Percentiles rank a stretch among this genome's conserved stretches.
Evolutionary conservation across 2,113 vertebrate genomes (phyloP).

Genomic region (Cygnus atratus): DNA sequence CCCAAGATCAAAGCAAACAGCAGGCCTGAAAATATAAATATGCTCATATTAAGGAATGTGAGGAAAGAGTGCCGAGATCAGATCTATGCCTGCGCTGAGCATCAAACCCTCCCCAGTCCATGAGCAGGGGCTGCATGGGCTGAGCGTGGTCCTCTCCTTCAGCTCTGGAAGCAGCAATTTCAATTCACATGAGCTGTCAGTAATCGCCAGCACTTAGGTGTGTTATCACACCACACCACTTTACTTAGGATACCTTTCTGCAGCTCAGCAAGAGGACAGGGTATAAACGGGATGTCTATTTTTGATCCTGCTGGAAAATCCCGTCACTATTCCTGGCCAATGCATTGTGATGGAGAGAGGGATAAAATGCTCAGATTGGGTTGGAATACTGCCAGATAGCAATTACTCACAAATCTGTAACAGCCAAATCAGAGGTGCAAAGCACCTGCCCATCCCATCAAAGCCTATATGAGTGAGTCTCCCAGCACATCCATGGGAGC

Average conservation of each 20-base stretch:
- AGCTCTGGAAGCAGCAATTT: neutral
- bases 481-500: fast-evolving
- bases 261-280: neutral
- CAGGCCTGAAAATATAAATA: constrained; percentile 9
- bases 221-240: fast-evolving
- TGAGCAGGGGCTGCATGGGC: neutral
- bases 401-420: neutral
- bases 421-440: neutral
- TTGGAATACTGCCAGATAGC: neutral
- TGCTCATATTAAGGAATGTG: neutral
- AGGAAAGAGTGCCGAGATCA: constrained; percentile 2
- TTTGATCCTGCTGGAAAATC: neutral
- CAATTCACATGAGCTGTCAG: neutral
- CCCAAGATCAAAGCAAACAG: constrained; percentile 19
- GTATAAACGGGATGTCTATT: neutral
- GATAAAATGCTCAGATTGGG: neutral
- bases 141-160: neutral
- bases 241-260: neutral
- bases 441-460: neutral
- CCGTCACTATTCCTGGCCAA: neutral
- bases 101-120: fast-evolving
- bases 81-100: neutral
- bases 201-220: neutral
- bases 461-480: neutral
- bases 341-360: neutral